These are phyloP conservation scores for Ariolimax columbianus DNA, from an alignment of 2,888 invertebrate genomes.

Conservation along the genomic window DNA sequence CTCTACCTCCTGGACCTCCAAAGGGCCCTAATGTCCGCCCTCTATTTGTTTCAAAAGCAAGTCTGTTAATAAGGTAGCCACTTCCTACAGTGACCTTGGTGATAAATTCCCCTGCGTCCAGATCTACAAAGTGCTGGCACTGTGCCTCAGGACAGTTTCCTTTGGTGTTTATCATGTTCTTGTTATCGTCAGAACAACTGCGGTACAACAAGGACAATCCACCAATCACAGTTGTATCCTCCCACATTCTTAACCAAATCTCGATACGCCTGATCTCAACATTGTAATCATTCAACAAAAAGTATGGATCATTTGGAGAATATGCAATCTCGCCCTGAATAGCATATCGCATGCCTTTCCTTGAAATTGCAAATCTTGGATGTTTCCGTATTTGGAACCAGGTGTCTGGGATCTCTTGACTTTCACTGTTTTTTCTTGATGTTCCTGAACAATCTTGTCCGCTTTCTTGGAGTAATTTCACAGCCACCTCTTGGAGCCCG, in stretches of 20 bases:
- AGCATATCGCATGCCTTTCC: constrained; percentile 12
- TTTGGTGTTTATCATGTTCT: background rate
- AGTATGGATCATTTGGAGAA: background rate
- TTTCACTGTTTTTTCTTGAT: background rate
- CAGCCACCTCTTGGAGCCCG: constrained; percentile 6
- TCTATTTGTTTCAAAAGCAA: constrained; percentile 37
- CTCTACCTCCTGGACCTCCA: constrained; percentile 34
- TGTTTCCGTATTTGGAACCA: constrained; percentile 25
- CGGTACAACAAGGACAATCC: constrained; percentile 22
- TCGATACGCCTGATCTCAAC: constrained; percentile 30
- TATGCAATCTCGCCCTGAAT: constrained; percentile 26
- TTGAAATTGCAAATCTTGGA: background rate
- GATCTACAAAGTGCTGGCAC: background rate
- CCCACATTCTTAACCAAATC: constrained; percentile 44
- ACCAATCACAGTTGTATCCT: constrained; percentile 28
- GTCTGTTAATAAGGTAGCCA: constrained; percentile 39
- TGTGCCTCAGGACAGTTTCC: background rate
- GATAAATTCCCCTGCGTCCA: constrained; percentile 31
- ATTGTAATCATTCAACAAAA: constrained; percentile 17
- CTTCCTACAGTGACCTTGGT: constrained; percentile 34
- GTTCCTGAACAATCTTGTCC: background rate
- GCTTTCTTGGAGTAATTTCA: background rate
- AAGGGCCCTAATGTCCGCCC: constrained; percentile 33
- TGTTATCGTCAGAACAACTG: background rate
- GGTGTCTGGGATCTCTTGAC: constrained; percentile 12